Conservation (phyloP, 2,113 vertebrate genomes). For the Coptodon rendalli region DNA sequence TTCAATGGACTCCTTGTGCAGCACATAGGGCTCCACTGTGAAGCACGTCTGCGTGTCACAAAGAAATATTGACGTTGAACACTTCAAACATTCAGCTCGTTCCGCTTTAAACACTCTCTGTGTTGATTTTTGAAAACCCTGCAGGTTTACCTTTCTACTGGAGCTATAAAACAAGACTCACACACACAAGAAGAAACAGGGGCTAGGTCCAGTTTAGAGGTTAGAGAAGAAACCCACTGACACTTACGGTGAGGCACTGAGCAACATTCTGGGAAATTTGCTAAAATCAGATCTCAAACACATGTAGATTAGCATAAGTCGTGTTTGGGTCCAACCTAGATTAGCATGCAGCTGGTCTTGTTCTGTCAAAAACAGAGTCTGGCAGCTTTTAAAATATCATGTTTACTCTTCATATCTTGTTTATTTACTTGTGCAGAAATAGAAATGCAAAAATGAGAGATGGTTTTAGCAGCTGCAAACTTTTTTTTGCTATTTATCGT, state of each 20-base stretch:
- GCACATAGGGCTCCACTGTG: constrained; percentile 45
- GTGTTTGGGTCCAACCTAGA: background rate
- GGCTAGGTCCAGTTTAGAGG: background rate
- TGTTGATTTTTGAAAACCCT: constrained; percentile 31
- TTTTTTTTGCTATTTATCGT: background rate
- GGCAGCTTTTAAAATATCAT: background rate
- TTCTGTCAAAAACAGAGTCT: background rate
- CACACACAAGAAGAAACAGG: background rate
- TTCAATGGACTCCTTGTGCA: constrained; percentile 52
- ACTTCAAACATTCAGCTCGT: constrained; percentile 39
- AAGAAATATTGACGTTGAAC: constrained; percentile 63
- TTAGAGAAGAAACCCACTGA: background rate
- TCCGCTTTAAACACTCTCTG: constrained; percentile 13
- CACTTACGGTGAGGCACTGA: background rate
- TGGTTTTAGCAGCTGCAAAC: background rate
- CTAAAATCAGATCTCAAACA: background rate
- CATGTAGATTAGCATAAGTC: background rate
- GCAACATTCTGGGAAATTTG: background rate
- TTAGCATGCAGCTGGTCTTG: background rate
- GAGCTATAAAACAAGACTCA: background rate
- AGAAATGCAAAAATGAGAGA: background rate
- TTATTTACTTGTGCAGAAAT: constrained; percentile 16
- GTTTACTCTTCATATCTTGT: constrained; percentile 3
- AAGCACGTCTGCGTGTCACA: background rate
- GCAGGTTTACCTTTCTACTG: constrained; percentile 27